Evolutionary conservation across 2,888 invertebrate species (phyloP).

Genomic region (Sarcophaga variegata): DNA sequence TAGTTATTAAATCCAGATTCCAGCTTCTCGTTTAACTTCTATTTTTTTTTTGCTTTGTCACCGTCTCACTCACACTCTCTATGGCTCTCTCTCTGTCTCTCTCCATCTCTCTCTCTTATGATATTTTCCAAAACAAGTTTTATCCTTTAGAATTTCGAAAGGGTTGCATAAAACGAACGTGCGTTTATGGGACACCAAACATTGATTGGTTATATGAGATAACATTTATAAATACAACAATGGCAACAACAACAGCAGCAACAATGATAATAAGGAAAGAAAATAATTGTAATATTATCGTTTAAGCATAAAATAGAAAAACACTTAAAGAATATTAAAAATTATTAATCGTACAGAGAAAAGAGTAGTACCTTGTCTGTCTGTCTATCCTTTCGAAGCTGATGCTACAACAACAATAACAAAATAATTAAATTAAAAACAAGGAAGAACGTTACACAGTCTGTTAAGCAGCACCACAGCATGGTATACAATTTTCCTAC

Average conservation of each 20-base stretch:
- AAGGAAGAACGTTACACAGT: too few relatives aligned
- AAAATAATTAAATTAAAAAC: too few relatives aligned
- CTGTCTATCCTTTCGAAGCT: too few relatives aligned
- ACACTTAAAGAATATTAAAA: conserved; percentile 39
- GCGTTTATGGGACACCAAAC: conserved; percentile 49
- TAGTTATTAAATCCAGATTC: conserved; percentile 61
- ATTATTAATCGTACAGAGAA: not conserved
- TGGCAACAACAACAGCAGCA: conserved; percentile 32
- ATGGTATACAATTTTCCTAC: too few relatives aligned
- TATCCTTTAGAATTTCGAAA: conserved; percentile 47
- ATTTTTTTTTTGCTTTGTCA: not conserved
- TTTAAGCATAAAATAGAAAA: conserved; percentile 56
- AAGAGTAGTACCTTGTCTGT: too few relatives aligned
- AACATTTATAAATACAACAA: conserved; percentile 1
- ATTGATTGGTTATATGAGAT: conserved; percentile 65
- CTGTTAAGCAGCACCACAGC: too few relatives aligned
- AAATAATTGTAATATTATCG: conserved; percentile 64
- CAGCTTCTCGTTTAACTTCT: conserved; percentile 13
- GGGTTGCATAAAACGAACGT: conserved; percentile 57
- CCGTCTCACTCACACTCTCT: too few relatives aligned
- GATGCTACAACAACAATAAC: too few relatives aligned
- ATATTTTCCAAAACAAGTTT: not conserved
- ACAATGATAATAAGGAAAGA: conserved; percentile 42
- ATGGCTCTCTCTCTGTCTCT: too few relatives aligned
- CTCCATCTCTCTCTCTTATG: too few relatives aligned